These are phyloP conservation scores for Scarus forsteni DNA, from an alignment of 2,797 vertebrate genomes.

Conservation along the genomic window DNA sequence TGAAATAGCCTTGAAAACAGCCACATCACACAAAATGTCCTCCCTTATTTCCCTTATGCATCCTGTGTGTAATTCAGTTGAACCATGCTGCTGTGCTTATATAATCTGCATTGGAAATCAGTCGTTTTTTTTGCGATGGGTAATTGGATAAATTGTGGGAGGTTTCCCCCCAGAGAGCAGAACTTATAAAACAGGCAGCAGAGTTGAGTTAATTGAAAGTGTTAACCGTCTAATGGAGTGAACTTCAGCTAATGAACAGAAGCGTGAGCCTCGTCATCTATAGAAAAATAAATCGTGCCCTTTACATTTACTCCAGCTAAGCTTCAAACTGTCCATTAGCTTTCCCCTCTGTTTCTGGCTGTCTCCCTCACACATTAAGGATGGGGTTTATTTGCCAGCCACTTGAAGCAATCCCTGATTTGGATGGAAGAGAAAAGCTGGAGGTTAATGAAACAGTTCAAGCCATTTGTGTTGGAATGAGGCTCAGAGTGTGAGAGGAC, in stretches of 20 bases:
- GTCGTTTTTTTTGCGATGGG: constrained; percentile 54
- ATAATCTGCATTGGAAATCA: constrained; percentile 51
- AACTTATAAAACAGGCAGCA: constrained; percentile 61
- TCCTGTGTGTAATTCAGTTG: constrained; percentile 46
- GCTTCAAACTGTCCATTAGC: constrained; percentile 15
- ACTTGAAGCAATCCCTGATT: constrained; percentile 51
- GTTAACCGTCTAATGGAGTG: constrained; percentile 70
- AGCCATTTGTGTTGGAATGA: constrained; percentile 39
- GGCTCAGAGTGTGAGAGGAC: constrained; percentile 18
- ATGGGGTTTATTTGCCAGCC: constrained; percentile 47
- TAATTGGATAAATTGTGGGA: constrained; percentile 77
- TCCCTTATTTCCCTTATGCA: constrained; percentile 47
- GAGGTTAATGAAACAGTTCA: constrained; percentile 76
- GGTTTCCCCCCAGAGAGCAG: constrained; percentile 47
- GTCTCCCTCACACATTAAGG: constrained; percentile 50
- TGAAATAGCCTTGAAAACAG: constrained; percentile 64
- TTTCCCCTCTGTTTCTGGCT: constrained; percentile 36
- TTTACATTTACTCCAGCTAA: constrained; percentile 21
- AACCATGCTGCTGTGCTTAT: constrained; percentile 26
- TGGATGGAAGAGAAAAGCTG: constrained; percentile 57
- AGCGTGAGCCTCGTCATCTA: constrained; percentile 37
- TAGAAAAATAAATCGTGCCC: constrained; percentile 25
- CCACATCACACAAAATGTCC: constrained; percentile 52
- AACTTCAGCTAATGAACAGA: constrained; percentile 55
- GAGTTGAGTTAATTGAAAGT: constrained; percentile 70